These are phyloP conservation scores for Oreortyx pictus DNA, from an alignment of 2,797 vertebrate genomes.

Conservation along the genomic window DNA sequence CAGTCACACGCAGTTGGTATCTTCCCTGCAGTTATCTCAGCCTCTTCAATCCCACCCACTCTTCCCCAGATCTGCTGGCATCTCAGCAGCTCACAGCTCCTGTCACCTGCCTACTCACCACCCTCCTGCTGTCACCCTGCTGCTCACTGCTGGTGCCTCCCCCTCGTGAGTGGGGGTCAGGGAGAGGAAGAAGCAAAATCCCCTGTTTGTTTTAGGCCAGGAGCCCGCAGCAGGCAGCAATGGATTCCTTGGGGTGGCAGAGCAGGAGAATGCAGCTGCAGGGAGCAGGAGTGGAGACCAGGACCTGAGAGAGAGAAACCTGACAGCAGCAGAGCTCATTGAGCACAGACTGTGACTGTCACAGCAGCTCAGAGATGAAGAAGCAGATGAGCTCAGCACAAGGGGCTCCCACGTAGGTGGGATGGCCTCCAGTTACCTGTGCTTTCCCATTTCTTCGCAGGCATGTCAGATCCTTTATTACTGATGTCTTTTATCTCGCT, in stretches of 20 bases:
- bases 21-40: neutral
- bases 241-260: fast-evolving
- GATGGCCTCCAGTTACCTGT: neutral
- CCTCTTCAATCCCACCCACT: neutral
- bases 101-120: neutral
- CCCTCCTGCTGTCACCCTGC: neutral
- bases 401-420: neutral
- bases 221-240: neutral
- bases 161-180: neutral
- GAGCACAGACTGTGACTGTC: neutral
- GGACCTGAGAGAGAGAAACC: neutral
- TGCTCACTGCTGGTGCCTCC: neutral
- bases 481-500: neutral
- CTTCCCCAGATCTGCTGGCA: neutral
- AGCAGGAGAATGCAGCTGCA: neutral
- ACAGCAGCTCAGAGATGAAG: neutral
- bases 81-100: constrained; percentile 2
- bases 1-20: neutral
- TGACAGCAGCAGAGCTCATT: neutral
- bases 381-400: neutral
- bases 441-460: neutral
- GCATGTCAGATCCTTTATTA: neutral
- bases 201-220: fast-evolving
- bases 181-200: neutral
- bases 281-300: neutral